Conservation (phyloP, 2,888 invertebrate species). For the Colletes collaris region DNA sequence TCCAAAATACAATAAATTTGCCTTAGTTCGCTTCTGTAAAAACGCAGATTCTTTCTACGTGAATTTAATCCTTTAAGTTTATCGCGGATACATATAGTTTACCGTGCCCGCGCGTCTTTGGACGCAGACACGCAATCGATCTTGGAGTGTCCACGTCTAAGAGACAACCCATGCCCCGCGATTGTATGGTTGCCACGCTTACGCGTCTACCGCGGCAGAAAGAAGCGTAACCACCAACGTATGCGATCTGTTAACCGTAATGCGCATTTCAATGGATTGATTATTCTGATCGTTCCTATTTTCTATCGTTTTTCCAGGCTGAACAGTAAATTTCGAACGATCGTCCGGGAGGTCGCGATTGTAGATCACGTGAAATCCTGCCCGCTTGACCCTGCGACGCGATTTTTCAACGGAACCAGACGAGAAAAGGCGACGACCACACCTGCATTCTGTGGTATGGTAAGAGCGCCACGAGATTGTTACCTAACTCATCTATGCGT, state of each 20-base stretch:
- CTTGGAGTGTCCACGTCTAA: slow-evolving; percentile 56
- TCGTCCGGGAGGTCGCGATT: background rate
- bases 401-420: slow-evolving; percentile 38
- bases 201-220: background rate
- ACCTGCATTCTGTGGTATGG: slow-evolving; percentile 71
- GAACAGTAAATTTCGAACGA: too few species aligned
- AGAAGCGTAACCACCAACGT: slow-evolving; percentile 8
- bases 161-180: slow-evolving; percentile 65
- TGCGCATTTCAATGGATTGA: too few species aligned
- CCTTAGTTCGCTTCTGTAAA: too few species aligned
- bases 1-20: too few species aligned
- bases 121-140: slow-evolving; percentile 35
- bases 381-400: slow-evolving; percentile 6
- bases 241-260: background rate
- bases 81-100: background rate
- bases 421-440: slow-evolving; percentile 51
- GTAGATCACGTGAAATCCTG: background rate
- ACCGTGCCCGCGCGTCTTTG: background rate
- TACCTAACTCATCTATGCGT: slow-evolving; percentile 68
- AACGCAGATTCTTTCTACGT: too few species aligned
- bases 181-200: slow-evolving; percentile 74
- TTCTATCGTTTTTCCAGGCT: too few species aligned
- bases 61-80: background rate
- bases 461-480: slow-evolving; percentile 66
- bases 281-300: too few species aligned